These are phyloP conservation scores for Athalia rosae DNA, from an alignment of 2,888 invertebrate genomes.

Conservation along the genomic window DNA sequence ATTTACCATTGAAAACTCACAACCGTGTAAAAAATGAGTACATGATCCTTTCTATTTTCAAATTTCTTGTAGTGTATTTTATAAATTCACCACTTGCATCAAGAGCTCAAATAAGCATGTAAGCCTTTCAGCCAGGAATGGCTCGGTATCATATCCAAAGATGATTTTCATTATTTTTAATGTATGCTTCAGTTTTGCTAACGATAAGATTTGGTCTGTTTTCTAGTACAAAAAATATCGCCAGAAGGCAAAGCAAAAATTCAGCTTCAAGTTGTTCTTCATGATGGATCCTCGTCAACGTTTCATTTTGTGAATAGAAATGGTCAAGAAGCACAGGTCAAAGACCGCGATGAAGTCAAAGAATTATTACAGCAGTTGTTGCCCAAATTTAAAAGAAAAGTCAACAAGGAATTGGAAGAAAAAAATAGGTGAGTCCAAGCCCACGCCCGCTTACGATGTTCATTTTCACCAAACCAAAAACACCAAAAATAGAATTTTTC, in stretches of 20 bases:
- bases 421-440: slow-evolving; percentile 80
- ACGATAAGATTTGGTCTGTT: not conserved
- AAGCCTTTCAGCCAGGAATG: too few species aligned
- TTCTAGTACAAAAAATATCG: slow-evolving; percentile 95
- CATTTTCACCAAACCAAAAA: too few species aligned
- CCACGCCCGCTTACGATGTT: too few species aligned
- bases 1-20: too few species aligned
- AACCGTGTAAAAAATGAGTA: too few species aligned
- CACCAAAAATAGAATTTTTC: not conserved
- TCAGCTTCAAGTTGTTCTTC: slow-evolving; percentile 96
- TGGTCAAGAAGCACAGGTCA: slow-evolving; percentile 88
- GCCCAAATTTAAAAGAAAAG: slow-evolving; percentile 95
- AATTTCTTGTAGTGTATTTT: too few species aligned
- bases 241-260: slow-evolving; percentile 98
- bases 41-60: too few species aligned
- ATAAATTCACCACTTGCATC: too few species aligned
- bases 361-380: slow-evolving; percentile 91
- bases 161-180: not conserved
- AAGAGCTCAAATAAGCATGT: too few species aligned
- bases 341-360: slow-evolving; percentile 95
- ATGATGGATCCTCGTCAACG: slow-evolving; percentile 94
- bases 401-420: slow-evolving; percentile 91
- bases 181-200: not conserved
- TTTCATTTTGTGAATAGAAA: slow-evolving; percentile 97
- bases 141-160: too few species aligned